Percentiles rank a stretch among this genome's conserved stretches.
These are phyloP conservation scores for Kryptolebias marmoratus DNA, from an alignment of 2,113 vertebrate genomes.

Conservation along the genomic window DNA sequence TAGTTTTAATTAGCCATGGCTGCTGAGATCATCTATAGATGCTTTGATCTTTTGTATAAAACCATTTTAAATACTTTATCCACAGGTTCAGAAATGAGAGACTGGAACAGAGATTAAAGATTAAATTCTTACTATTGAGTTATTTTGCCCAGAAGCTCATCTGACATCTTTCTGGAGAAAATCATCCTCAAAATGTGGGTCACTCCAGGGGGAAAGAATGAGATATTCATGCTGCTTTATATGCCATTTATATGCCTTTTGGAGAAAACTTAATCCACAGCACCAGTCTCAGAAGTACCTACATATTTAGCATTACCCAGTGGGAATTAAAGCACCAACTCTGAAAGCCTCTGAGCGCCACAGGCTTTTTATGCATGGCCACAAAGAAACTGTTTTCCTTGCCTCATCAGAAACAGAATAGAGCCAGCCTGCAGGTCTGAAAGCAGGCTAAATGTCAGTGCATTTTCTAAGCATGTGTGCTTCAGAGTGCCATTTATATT, in stretches of 20 bases:
- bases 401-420: slow-evolving; percentile 10
- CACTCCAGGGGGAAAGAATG: slow-evolving; percentile 48
- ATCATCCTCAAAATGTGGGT: slow-evolving; percentile 60
- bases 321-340: slow-evolving; percentile 47
- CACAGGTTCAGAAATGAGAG: slow-evolving; percentile 11
- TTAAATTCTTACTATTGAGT: slow-evolving; percentile 32
- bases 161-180: slow-evolving; percentile 28
- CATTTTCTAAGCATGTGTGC: not conserved
- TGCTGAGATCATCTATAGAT: not conserved
- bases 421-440: not conserved
- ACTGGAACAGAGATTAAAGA: slow-evolving; percentile 8
- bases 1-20: not conserved
- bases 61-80: not conserved
- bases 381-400: slow-evolving; percentile 18
- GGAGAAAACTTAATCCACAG: slow-evolving; percentile 54
- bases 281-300: slow-evolving; percentile 40
- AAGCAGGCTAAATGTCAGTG: slow-evolving; percentile 29
- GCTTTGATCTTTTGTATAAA: not conserved
- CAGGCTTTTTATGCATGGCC: slow-evolving; percentile 11
- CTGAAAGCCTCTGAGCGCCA: slow-evolving; percentile 7
- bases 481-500: not conserved
- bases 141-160: slow-evolving; percentile 45
- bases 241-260: slow-evolving; percentile 60
- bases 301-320: slow-evolving; percentile 24
- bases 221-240: slow-evolving; percentile 64